These are phyloP conservation scores for Bombus soroeensis DNA, from an alignment of 1,140 invertebrate species.

Conservation along the genomic window DNA sequence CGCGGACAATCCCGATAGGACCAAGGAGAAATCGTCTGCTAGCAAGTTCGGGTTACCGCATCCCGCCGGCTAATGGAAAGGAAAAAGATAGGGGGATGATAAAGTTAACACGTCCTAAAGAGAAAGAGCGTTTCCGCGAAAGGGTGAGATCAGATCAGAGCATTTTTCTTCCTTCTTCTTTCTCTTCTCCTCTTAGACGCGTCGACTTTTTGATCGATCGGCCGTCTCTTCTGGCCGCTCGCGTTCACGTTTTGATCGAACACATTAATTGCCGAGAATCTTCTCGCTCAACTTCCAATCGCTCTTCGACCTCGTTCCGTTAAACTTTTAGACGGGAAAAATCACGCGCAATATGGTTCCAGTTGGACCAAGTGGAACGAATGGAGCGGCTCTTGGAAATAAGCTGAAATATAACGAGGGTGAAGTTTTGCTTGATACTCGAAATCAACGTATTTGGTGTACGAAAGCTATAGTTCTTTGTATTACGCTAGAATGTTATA, in stretches of 20 bases:
- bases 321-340: neutral
- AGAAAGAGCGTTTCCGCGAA: slow-evolving; percentile 30
- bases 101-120: slow-evolving; percentile 43
- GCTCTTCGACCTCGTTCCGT: neutral
- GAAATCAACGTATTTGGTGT: too few relatives aligned
- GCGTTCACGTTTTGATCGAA: slow-evolving; percentile 14
- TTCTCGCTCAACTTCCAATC: neutral
- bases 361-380: neutral
- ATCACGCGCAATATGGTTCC: neutral
- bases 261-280: slow-evolving; percentile 28
- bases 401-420: neutral
- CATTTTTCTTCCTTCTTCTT: neutral
- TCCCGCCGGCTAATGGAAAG: slow-evolving; percentile 20
- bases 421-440: too few relatives aligned
- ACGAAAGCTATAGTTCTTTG: too few relatives aligned
- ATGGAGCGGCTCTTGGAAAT: neutral
- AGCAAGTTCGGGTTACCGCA: neutral
- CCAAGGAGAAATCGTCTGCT: slow-evolving; percentile 1
- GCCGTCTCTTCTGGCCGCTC: neutral
- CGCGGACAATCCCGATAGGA: neutral
- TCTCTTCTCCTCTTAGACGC: neutral
- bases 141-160: neutral
- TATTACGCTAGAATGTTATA: too few relatives aligned
- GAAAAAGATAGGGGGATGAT: slow-evolving; percentile 47
- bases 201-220: slow-evolving; percentile 33